phyloP scores from a whole-genome alignment of 2,888 invertebrate genomes.

The Mimas tiliae region DNA sequence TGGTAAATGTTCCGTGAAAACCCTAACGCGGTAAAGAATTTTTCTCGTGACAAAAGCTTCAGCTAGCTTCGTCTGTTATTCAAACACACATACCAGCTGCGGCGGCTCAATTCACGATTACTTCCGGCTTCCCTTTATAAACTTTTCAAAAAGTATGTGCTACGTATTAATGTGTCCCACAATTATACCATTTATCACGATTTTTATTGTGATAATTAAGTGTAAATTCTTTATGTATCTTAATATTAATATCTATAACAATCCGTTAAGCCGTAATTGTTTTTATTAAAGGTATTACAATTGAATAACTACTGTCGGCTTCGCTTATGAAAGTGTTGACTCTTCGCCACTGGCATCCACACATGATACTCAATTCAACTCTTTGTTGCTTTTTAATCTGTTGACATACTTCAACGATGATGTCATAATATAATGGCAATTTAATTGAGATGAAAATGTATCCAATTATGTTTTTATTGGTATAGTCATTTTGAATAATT shows the following conservation, averaged over 20 bases:
- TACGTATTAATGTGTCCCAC: no score
- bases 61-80: conserved; percentile 62
- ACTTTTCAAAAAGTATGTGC: no score
- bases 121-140: no score
- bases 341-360: no score
- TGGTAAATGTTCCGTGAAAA: conserved; percentile 78
- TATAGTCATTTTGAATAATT: conserved; percentile 42
- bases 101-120: no score
- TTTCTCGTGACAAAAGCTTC: conserved; percentile 75
- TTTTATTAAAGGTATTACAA: no score
- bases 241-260: not conserved
- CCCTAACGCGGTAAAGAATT: conserved; percentile 71
- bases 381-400: not conserved
- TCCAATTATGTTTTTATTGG: conserved; percentile 35
- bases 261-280: no score
- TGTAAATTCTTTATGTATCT: not conserved
- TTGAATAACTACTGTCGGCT: no score
- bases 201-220: conserved; percentile 10
- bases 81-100: conserved; percentile 35
- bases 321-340: no score
- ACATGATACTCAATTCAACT: not conserved
- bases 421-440: conserved; percentile 14
- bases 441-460: conserved; percentile 6
- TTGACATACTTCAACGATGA: not conserved
- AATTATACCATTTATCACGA: no score